Percentiles rank a stretch among this genome's conserved stretches.
Evolutionary conservation across 1,140 invertebrate genomes (phyloP).

Genomic region (Listronotus oregonensis): DNA sequence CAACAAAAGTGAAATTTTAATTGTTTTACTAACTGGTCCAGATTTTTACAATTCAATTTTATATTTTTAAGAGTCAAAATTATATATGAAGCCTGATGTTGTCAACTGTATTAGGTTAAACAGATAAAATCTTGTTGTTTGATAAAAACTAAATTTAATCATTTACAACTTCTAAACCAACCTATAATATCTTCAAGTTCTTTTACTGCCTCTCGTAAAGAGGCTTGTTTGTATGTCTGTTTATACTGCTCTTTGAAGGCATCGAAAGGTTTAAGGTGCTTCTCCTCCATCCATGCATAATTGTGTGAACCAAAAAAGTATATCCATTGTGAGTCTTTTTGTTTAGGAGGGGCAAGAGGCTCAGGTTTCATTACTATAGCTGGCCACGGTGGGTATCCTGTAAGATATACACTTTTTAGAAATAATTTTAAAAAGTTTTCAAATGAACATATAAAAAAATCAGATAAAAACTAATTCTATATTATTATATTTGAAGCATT

Average conservation of each 20-base stretch:
- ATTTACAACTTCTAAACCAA: too few species aligned
- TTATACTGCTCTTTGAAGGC: conserved; percentile 80
- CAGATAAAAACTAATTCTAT: too few species aligned
- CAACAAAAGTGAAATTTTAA: neutral
- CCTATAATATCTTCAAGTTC: conserved; percentile 78
- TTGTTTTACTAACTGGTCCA: too few species aligned
- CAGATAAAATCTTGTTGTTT: too few species aligned
- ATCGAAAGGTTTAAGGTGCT: conserved; percentile 82
- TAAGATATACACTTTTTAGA: neutral
- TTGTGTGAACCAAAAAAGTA: conserved; percentile 94
- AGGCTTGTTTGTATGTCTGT: conserved; percentile 75
- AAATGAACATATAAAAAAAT: neutral
- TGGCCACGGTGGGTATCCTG: conserved; percentile 89
- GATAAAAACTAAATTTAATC: too few species aligned
- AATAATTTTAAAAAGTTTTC: neutral
- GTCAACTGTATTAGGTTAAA: too few species aligned
- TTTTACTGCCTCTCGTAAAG: conserved; percentile 83
- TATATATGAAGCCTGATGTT: too few species aligned
- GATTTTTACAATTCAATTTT: too few species aligned
- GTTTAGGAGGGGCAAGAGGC: conserved; percentile 63
- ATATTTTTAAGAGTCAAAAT: too few species aligned
- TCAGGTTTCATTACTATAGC: conserved; percentile 76
- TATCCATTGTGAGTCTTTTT: conserved; percentile 78
- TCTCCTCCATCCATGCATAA: conserved; percentile 90
- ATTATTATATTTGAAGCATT: too few species aligned